phyloP scores from a whole-genome alignment of 2,888 invertebrate genomes.

The Listrodromus nycthemerus region DNA sequence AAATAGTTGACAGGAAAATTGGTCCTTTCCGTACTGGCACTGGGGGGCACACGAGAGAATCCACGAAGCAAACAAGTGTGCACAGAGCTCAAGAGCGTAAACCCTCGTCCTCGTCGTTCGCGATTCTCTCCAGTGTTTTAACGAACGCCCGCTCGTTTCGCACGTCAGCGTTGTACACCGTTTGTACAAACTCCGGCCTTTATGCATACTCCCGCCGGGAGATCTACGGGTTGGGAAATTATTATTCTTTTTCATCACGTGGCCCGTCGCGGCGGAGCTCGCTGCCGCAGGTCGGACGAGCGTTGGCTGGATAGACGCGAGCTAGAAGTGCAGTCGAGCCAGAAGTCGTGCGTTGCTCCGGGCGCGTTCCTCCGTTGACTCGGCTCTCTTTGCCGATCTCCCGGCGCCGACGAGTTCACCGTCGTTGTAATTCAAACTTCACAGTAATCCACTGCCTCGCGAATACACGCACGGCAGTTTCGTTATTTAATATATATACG shows the following conservation, averaged over 20 bases:
- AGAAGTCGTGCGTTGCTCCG: constrained; percentile 62
- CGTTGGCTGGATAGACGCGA: not conserved
- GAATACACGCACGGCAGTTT: constrained; percentile 22
- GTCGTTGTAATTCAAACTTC: constrained; percentile 34
- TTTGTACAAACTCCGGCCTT: constrained; percentile 38
- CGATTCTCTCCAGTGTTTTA: constrained; percentile 39
- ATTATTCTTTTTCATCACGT: constrained; percentile 62
- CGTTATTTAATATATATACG: constrained; percentile 4
- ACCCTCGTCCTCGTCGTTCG: constrained; percentile 40
- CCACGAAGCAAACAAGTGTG: not conserved
- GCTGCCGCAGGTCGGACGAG: constrained; percentile 33
- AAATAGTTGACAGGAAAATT: constrained; percentile 61
- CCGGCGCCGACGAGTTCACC: constrained; percentile 50
- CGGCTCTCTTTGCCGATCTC: constrained; percentile 39
- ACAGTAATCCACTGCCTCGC: constrained; percentile 26
- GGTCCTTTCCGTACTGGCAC: constrained; percentile 39
- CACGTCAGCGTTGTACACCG: constrained; percentile 55
- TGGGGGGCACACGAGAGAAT: constrained; percentile 14
- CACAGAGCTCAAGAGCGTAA: not conserved
- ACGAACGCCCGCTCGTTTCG: constrained; percentile 61
- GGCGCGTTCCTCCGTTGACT: constrained; percentile 56
- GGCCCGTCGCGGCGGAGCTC: not conserved
- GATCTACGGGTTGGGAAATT: constrained; percentile 55
- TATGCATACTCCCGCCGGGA: constrained; percentile 11
- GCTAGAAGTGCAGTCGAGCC: constrained; percentile 54